Percentiles rank a stretch among this genome's conserved stretches.
Evolutionary conservation across 2,797 vertebrate species (phyloP).

Genomic region (Momotus momota): DNA sequence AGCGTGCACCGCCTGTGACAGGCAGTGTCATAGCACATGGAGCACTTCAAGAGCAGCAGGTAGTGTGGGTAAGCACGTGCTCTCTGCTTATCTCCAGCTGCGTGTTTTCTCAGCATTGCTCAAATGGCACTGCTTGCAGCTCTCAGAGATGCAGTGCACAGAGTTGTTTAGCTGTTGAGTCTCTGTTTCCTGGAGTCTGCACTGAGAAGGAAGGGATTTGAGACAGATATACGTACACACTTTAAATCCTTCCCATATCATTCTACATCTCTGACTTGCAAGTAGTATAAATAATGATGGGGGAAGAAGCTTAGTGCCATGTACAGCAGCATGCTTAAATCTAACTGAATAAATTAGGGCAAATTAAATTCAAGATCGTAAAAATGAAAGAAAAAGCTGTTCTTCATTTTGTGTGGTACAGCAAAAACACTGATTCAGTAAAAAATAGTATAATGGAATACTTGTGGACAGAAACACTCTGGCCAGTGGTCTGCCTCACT

Average conservation of each 20-base stretch:
- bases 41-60: neutral
- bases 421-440: neutral
- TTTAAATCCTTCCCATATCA: slow-evolving; percentile 7
- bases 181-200: neutral
- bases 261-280: neutral
- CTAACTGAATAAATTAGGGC: neutral
- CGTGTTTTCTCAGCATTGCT: neutral
- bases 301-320: neutral
- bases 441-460: neutral
- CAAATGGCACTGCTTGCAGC: neutral
- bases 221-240: neutral
- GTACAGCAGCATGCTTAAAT: neutral
- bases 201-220: slow-evolving; percentile 34
- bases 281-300: neutral
- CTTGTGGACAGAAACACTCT: neutral
- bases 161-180: neutral
- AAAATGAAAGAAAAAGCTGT: neutral
- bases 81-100: neutral
- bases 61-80: neutral
- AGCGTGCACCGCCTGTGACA: neutral
- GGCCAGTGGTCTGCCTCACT: neutral
- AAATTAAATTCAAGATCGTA: neutral
- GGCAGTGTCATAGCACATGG: neutral
- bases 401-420: neutral
- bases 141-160: neutral